Evolutionary conservation across 1,140 invertebrate genomes (phyloP).

Genomic region (Sogatella furcifera): DNA sequence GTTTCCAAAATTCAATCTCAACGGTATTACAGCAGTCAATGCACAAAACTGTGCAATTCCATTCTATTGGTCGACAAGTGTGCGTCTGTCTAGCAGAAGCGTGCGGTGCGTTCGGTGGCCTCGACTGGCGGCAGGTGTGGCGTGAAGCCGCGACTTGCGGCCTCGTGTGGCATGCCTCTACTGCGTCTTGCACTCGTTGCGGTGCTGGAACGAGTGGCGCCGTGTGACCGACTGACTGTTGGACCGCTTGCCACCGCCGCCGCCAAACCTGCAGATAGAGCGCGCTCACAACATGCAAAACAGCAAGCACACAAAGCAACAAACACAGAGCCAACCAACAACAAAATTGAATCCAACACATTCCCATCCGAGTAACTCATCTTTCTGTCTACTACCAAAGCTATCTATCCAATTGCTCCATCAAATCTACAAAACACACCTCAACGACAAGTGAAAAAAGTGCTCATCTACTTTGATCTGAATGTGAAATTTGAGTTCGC

Average conservation of each 20-base stretch:
- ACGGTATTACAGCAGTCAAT: not conserved
- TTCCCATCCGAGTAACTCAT: not conserved
- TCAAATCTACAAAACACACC: not conserved
- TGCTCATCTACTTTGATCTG: too few species aligned
- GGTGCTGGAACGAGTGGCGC: constrained; percentile 20
- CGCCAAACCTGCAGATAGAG: constrained; percentile 14
- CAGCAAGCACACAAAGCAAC: constrained; percentile 9
- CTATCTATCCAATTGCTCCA: not conserved
- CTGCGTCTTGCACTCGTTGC: constrained; percentile 20
- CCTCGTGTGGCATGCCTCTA: not conserved
- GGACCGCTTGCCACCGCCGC: not conserved
- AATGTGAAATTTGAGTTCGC: too few species aligned
- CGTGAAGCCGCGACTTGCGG: not conserved
- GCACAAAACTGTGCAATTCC: not conserved
- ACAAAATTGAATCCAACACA: not conserved
- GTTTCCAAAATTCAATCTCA: too few species aligned
- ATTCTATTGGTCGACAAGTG: not conserved
- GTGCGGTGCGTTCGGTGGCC: not conserved
- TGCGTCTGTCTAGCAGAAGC: not conserved
- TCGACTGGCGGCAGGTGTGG: not conserved
- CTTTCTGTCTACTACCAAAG: not conserved
- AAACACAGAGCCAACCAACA: constrained; percentile 7
- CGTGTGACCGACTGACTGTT: constrained; percentile 11
- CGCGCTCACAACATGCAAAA: constrained; percentile 15
- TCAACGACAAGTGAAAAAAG: too few species aligned